Percentiles rank a stretch among this genome's conserved stretches.
Evolutionary conservation across 1,140 invertebrate genomes (phyloP).

Genomic region (Polyergus mexicanus): DNA sequence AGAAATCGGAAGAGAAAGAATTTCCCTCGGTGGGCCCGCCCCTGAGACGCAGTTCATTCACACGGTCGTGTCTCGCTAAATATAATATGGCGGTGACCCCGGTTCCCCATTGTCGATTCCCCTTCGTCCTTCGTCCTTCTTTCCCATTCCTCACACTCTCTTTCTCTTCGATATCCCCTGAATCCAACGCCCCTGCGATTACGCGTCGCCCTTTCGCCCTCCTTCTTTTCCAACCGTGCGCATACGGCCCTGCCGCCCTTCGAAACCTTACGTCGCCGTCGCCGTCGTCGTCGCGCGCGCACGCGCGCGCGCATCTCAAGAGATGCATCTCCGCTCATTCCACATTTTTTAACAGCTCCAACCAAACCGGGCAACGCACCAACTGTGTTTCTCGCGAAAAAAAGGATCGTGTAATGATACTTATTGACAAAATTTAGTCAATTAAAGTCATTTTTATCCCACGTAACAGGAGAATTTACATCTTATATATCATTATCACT

Average conservation of each 20-base stretch:
- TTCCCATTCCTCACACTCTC: conserved; percentile 47
- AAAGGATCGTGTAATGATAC: too few species aligned
- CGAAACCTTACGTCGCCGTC: conserved; percentile 1
- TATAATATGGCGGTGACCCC: conserved; percentile 83
- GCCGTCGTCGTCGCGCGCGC: background rate
- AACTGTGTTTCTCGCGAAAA: background rate
- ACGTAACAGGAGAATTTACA: too few species aligned
- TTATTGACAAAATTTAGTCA: too few species aligned
- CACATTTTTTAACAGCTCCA: conserved; percentile 7
- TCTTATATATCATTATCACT: background rate
- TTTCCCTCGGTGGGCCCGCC: conserved; percentile 68
- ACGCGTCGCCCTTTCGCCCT: conserved; percentile 74
- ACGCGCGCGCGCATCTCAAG: conserved; percentile 2
- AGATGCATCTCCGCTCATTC: conserved; percentile 22
- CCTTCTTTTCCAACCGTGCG: conserved; percentile 33
- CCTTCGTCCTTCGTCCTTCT: conserved; percentile 45
- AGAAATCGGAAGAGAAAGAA: conserved; percentile 46
- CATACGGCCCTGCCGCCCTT: conserved; percentile 50
- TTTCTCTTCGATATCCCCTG: conserved; percentile 73
- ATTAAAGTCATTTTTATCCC: too few species aligned
- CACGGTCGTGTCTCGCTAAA: conserved; percentile 83
- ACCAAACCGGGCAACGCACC: background rate
- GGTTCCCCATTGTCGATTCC: conserved; percentile 73
- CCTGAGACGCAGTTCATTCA: conserved; percentile 84
- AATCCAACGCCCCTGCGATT: conserved; percentile 84